Base-by-base conservation (phyloP, 2,888 invertebrate genomes). In the Chorisops tibialis region DNA sequence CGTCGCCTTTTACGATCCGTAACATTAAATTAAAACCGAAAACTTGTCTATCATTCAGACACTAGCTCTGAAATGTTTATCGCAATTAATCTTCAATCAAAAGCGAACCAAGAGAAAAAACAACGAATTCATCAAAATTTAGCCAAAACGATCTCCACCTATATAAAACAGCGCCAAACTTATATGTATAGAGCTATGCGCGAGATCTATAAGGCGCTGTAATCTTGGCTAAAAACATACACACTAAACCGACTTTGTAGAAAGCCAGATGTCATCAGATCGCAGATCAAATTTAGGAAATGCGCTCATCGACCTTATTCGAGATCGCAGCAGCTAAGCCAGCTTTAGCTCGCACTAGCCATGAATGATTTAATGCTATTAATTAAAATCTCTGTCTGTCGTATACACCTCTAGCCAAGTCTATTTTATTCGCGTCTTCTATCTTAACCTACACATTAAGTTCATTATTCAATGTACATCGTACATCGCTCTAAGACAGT, bases 271-370 rank as follows among this genome's bases (percentile, higher is more conserved):
- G 48, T 48, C 48, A 24, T 22, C 7, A 4, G 12, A 16, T 48
- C 35, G 30, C 21, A 19, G 7, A 38, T 54, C 41, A 54, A 39
- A 41, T 54, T 54, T 54, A 14, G 52, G 52, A 54, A 54, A 41
- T 54, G 39, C 38, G 37, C 51, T 52, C 51, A 52, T 38, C 51
- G 39, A 21, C 39, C 47, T 47, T 47, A 21, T 21, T 19, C 11
- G 21, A 9, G 47, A 18, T 30, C n/a, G 19, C 47, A 18, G 1
- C n/a, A 11, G 14, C 21, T 21, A 12, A 11, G 12, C 19, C 19
- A 51, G 19, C 9, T 37, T 5, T 37, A 49, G 14, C 22, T 49
- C n/a, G n/a, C n/a, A n/a, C 12, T 24, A 37, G 11, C 51, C 19
- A 51, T 51, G 37, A 19, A 37, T 51, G 52, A 41, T 54, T 54